Base-by-base conservation (phyloP, 1,140 invertebrate genomes). In the Pissodes strobi region DNA sequence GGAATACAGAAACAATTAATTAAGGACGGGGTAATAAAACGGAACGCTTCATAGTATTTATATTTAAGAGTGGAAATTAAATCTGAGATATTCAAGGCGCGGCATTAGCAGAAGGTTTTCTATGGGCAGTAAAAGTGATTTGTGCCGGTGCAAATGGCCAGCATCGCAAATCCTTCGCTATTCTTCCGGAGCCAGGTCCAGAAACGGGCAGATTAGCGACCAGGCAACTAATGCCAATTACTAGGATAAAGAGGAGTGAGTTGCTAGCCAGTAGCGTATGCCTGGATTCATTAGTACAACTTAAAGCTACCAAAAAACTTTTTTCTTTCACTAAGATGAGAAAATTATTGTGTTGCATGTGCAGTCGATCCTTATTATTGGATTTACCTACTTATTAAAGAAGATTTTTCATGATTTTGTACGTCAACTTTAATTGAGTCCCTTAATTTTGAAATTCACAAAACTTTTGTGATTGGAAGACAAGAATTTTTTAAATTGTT, bases 71-170 rank as follows among this genome's bases (percentile, higher is more conserved):
- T 69, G 67, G 68, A 71, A 73, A 73, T 73, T 73, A 73, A 73
- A 73, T 73, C 70, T 72, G 72, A 72, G 72, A 73, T 73, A 73
- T 73, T 71, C 70, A 70, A 70, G 70, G 70, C 71, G 62, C 53
- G 65, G 70, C 68, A 71, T 73, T 73, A 73, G 68, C 63, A 61
- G 69, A 71, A 68, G 69, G 66, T 65, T 58, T 63, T 69, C 63
- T 64, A 65, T 49, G 63, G 67, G 74, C 74, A 75, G 74, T 75
- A 73, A 75, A 75, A 74, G 74, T 75, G 74, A 75, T 75, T 75
- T 75, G 74, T 75, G 74, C 68, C 67, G 66, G 62, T 68, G 64
- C 67, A 70, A 71, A 74, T 71, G 68, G 72, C 73, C 74, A 64
- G 72, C 73, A 70, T 74, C 69, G 73, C 73, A 72, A 72, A 74